Conservation (phyloP, 2,888 invertebrate genomes). For the Drosophila pseudotakahashii region DNA sequence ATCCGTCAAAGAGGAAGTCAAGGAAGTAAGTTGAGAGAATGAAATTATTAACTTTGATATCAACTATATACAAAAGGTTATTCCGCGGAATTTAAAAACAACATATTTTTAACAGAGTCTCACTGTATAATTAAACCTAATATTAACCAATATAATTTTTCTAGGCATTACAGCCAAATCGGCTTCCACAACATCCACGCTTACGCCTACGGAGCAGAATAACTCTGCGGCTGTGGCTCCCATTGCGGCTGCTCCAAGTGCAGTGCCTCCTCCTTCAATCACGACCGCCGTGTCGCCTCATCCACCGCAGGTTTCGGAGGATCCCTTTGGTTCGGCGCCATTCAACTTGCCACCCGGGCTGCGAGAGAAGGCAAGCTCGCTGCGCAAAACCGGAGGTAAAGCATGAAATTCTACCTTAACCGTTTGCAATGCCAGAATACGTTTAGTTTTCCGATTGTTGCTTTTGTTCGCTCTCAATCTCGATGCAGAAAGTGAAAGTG, state of each 20-base stretch:
- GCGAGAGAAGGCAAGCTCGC: slow-evolving; percentile 84
- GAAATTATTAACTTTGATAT: neutral
- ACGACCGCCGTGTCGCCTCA: slow-evolving; percentile 54
- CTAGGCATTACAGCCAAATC: slow-evolving; percentile 83
- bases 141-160: neutral
- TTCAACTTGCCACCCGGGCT: slow-evolving; percentile 88
- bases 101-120: neutral
- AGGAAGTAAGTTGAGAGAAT: slow-evolving; percentile 88
- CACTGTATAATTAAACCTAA: no score
- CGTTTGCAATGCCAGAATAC: slow-evolving; percentile 69
- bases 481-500: slow-evolving; percentile 75
- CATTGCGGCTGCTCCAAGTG: slow-evolving; percentile 11
- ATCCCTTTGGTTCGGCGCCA: slow-evolving; percentile 93
- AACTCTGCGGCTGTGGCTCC: slow-evolving; percentile 30
- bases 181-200: slow-evolving; percentile 83
- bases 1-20: slow-evolving; percentile 90
- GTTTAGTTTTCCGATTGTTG: slow-evolving; percentile 79
- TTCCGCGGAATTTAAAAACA: no score
- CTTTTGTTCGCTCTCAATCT: slow-evolving; percentile 79
- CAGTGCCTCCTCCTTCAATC: slow-evolving; percentile 35
- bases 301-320: slow-evolving; percentile 85
- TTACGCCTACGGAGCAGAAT: slow-evolving; percentile 82
- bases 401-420: slow-evolving; percentile 80
- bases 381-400: slow-evolving; percentile 85
- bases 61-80: no score